phyloP scores from a whole-genome alignment of 2,888 invertebrate genomes.

The Sericinus montela region DNA sequence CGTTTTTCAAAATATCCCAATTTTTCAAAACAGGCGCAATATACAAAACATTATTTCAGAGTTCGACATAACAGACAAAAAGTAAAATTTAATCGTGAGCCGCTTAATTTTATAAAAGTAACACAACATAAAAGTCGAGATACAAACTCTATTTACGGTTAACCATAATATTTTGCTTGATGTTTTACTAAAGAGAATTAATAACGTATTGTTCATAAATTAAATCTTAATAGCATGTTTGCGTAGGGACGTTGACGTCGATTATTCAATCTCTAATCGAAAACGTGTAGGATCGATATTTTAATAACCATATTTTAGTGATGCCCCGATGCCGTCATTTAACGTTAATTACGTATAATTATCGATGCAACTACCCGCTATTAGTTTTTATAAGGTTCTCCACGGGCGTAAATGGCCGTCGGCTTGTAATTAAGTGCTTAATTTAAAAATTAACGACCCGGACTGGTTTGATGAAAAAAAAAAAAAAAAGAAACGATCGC shows the following conservation, averaged over 20 bases:
- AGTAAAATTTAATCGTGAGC: too few species aligned
- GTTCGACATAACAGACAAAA: too few species aligned
- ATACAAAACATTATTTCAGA: too few species aligned
- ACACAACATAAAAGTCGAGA: too few species aligned
- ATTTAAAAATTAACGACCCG: slow-evolving; percentile 46
- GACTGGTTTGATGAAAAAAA: slow-evolving; percentile 37
- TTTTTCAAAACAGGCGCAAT: too few species aligned
- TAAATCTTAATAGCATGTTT: slow-evolving; percentile 1
- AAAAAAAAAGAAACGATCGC: slow-evolving; percentile 29
- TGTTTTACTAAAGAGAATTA: too few species aligned
- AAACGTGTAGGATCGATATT: slow-evolving; percentile 22
- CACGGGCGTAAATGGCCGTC: slow-evolving; percentile 39
- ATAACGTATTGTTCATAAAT: background rate
- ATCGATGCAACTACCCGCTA: slow-evolving; percentile 41
- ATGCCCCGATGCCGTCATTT: slow-evolving; percentile 35
- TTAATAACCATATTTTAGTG: slow-evolving; percentile 22
- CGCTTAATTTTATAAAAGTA: too few species aligned
- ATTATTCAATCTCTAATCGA: slow-evolving; percentile 9
- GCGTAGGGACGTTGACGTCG: slow-evolving; percentile 1
- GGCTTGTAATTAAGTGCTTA: slow-evolving; percentile 51
- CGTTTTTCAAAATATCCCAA: too few species aligned
- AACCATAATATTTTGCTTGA: too few species aligned
- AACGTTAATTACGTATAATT: slow-evolving; percentile 44
- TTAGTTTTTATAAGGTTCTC: slow-evolving; percentile 42
- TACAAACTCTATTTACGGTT: too few species aligned